Conservation (phyloP, 2,113 vertebrate genomes). For the Dicaeum eximium region DNA sequence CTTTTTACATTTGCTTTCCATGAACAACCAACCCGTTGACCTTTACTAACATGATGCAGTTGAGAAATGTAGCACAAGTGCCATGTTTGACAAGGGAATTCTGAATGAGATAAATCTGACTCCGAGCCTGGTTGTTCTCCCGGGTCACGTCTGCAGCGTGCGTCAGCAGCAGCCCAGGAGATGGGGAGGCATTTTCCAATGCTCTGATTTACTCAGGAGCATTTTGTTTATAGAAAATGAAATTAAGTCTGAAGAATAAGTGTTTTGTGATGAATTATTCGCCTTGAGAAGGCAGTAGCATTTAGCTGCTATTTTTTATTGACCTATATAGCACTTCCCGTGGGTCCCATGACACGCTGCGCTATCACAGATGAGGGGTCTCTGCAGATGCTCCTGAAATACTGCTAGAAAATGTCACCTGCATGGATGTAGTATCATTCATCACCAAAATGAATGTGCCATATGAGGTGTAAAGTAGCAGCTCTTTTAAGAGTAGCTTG, state of each 20-base stretch:
- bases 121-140: slow-evolving; percentile 1
- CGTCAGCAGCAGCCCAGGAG: not conserved
- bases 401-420: slow-evolving; percentile 18
- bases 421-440: not conserved
- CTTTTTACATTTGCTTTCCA: not conserved
- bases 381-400: slow-evolving; percentile 22
- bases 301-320: slow-evolving; percentile 47
- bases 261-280: slow-evolving; percentile 26
- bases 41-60: not conserved
- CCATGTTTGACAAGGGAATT: not conserved
- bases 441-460: not conserved
- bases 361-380: not conserved
- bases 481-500: not conserved
- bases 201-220: slow-evolving; percentile 17
- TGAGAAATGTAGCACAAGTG: not conserved
- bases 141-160: not conserved
- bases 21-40: not conserved
- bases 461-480: slow-evolving; percentile 13
- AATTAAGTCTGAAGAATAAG: slow-evolving; percentile 34
- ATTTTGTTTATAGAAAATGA: slow-evolving; percentile 32
- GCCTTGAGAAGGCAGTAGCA: not conserved
- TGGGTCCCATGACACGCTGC: fast-evolving
- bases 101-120: not conserved
- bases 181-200: not conserved
- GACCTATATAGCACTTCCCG: slow-evolving; percentile 5